Base-by-base conservation (phyloP, 1,140 invertebrate species). In the Drosophila neocordata region DNA sequence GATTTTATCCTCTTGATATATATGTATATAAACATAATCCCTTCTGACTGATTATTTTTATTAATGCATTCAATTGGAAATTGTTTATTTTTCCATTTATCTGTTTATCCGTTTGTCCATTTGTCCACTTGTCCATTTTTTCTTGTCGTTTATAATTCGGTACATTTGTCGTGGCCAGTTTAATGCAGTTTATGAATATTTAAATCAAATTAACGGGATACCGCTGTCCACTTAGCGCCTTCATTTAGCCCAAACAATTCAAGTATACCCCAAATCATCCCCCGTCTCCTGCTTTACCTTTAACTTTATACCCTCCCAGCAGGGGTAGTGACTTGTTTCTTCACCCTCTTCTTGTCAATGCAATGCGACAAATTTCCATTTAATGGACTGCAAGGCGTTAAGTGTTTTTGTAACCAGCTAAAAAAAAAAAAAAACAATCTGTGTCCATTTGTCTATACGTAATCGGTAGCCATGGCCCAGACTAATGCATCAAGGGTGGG, bases 151-250 rank as follows among this genome's bases (percentile, higher is more conserved):
- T 76, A 73, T 84, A 72, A 68, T 77, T 78, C 64, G 67, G 63
- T 59, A 65, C 78, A 81, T 82, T 81, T 82, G 80, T 79, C 77
- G 81, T 61, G 70, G 74, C 68, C 78, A 67, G 13, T 87, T 87
- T 72, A 85, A 81, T 85, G 77, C 81, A 85, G 81, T 85, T 85
- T 81, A 85, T 85, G 81, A 85, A 85, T 85, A 87, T 85, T 85
- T 87, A 85, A 81, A 87, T 85, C 82, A 81, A 85, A 87, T 85
- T 48, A 48, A 48, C 41, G 9, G 41, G 41, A 48, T 18, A 56
- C 53, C 53, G 62, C 41, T 61, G 41, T 64, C 62, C 62, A 66
- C 66, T 70, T 77, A 69, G 58, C 70, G 65, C 59, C 34, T 27
- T 48, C 62, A 62, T 56, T n/a, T n/a, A n/a, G n/a, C 38, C 69